Conservation (phyloP, 1,140 invertebrate genomes). For the Lordiphosa stackelbergi region DNA sequence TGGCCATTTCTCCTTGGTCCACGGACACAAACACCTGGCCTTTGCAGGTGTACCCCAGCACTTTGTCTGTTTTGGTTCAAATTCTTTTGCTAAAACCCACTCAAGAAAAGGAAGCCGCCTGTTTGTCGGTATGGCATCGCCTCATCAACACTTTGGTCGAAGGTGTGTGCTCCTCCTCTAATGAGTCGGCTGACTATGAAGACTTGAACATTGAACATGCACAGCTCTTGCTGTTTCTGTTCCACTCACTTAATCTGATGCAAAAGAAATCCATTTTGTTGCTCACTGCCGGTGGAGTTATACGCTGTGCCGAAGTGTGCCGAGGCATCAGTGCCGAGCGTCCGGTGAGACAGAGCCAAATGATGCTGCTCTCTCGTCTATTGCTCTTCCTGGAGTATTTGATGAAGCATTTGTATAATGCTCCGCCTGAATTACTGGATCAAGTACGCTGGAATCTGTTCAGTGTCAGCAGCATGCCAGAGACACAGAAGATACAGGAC, state of each 20-base stretch:
- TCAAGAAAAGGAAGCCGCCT: constrained; percentile 90
- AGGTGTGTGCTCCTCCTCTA: constrained; percentile 80
- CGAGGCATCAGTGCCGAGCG: constrained; percentile 77
- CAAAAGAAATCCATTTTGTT: constrained; percentile 97
- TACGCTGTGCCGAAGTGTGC: constrained; percentile 83
- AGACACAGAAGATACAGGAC: constrained; percentile 65
- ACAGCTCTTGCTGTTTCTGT: constrained; percentile 93
- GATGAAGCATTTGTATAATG: constrained; percentile 96
- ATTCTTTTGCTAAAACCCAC: constrained; percentile 88
- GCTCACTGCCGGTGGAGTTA: constrained; percentile 84
- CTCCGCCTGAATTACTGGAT: constrained; percentile 85
- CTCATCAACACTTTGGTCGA: constrained; percentile 91
- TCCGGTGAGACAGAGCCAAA: constrained; percentile 81
- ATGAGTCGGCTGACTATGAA: constrained; percentile 59
- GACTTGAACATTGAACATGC: constrained; percentile 98
- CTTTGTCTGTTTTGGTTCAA: constrained; percentile 85
- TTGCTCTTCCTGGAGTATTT: constrained; percentile 96
- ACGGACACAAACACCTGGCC: constrained; percentile 85
- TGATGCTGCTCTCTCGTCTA: constrained; percentile 89
- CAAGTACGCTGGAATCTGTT: constrained; percentile 81
- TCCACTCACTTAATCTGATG: constrained; percentile 96
- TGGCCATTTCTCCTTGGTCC: constrained; percentile 87
- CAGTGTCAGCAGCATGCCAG: constrained; percentile 70
- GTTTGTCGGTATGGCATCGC: constrained; percentile 93
- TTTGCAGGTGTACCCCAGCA: constrained; percentile 90